Conservation (phyloP, 1,140 invertebrate species). For the Bombyx mandarina region DNA sequence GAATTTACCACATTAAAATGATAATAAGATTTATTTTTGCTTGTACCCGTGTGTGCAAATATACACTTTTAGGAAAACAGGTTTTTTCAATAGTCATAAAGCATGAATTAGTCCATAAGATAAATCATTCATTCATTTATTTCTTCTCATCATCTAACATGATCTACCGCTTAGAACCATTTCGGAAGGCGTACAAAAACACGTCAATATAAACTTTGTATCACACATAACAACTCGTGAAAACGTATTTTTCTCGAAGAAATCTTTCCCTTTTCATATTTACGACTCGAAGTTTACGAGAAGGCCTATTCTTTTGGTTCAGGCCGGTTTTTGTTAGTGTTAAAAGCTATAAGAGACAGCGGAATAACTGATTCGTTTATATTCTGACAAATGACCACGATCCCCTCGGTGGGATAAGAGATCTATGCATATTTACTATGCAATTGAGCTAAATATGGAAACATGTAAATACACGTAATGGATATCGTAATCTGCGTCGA, state of each 20-base stretch:
- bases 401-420: too few species aligned
- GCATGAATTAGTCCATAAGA: background rate
- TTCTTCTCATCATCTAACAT: background rate
- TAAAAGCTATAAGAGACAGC: conserved; percentile 8
- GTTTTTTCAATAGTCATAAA: too few species aligned
- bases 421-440: too few species aligned
- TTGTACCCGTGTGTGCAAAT: too few species aligned
- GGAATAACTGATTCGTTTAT: background rate
- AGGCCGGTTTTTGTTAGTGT: conserved; percentile 11
- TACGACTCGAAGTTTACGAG: conserved; percentile 46
- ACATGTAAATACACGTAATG: too few species aligned
- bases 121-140: background rate
- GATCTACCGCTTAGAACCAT: background rate
- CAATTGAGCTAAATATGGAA: too few species aligned
- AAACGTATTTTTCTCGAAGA: conserved; percentile 19
- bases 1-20: too few species aligned
- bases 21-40: too few species aligned
- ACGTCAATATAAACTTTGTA: background rate
- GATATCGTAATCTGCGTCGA: too few species aligned
- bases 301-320: conserved; percentile 36
- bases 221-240: conserved; percentile 1
- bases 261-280: conserved; percentile 44
- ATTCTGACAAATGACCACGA: too few species aligned
- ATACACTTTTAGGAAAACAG: too few species aligned
- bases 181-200: background rate